phyloP scores from a whole-genome alignment of 2,797 vertebrate genomes.

The Macroramphosus scolopax region DNA sequence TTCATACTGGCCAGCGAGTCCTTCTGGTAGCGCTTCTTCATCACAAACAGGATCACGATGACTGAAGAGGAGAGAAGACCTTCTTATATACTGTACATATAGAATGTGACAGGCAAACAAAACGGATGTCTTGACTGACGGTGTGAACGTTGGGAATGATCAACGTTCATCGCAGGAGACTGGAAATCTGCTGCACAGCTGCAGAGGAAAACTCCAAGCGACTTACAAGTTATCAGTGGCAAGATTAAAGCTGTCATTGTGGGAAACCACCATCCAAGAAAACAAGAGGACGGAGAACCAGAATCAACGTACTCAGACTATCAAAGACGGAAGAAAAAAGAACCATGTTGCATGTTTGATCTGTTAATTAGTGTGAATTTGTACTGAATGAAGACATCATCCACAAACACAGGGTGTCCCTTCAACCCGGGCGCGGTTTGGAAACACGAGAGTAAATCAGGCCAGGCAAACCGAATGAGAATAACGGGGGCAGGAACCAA shows the following conservation, averaged over 20 bases:
- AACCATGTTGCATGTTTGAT: background rate
- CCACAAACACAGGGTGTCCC: background rate
- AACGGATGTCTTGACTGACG: no score
- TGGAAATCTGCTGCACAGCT: no score
- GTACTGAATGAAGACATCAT: background rate
- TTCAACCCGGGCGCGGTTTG: constrained; percentile 7
- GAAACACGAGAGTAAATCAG: constrained; percentile 35
- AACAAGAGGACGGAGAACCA: background rate
- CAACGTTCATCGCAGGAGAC: no score
- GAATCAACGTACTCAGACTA: background rate
- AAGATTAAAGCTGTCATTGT: constrained; percentile 10
- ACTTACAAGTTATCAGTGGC: constrained; percentile 1
- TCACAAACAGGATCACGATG: constrained; percentile 83
- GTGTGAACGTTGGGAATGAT: no score
- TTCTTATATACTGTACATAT: no score
- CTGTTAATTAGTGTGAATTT: background rate
- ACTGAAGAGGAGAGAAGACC: constrained; percentile 69
- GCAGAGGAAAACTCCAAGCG: no score
- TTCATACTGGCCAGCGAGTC: constrained; percentile 80
- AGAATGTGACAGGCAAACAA: no score
- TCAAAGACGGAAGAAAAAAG: constrained; percentile 3
- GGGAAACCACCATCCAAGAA: background rate
- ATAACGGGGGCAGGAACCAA: constrained; percentile 43
- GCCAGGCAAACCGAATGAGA: constrained; percentile 23
- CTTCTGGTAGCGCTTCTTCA: constrained; percentile 86